Base-by-base conservation (phyloP, 2,797 vertebrate genomes). In the Crocidura indochinensis region DNA sequence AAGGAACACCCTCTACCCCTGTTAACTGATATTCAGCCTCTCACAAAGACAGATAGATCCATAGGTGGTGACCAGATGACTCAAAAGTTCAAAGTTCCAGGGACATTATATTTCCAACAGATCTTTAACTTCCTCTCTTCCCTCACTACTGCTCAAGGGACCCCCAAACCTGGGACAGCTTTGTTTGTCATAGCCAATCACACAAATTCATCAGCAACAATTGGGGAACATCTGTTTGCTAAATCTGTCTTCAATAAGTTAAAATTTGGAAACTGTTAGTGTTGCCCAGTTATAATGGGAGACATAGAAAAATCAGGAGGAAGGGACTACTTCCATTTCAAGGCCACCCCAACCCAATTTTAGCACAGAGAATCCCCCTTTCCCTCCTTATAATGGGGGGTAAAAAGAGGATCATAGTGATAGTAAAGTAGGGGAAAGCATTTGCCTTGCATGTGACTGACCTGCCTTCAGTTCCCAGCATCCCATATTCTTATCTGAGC, bases 171-270 rank as follows among this genome's bases (percentile, higher is more conserved):
- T 82, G 68, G 12, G 29, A 82, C 15, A 71, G 27, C 19, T 84
- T 90, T 91, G 44, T 85, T 76, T 82, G 19, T 87, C 27, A 90
- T 51, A 38, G 4, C 44, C 8, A 73, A 5, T 62, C 73, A 44
- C 73, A 31, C 53, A 20, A 76, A 83, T 53, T 91, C 47, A 71
- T 93, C 85, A 91, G 65, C 68, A 72, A 51, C 68, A 62, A 53
- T 29, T 51, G 47, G 10, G n/a, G 31, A 84, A 44, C 77, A 91
- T 76, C 76, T 90, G 64, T 51, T 86, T 73, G 22, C 26, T 38
- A 38, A 73, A 7, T 83, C 64, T 92, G 31, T 75, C 46, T 95
- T 85, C 62, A 27, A 27, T 84, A 86, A 93, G 84, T 90, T 73
- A 73, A 19, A 85, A 53, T 75, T 84, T 46, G 17, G 64, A 80